These are phyloP conservation scores for Andrena fulva DNA, from an alignment of 2,888 invertebrate genomes.

Conservation along the genomic window DNA sequence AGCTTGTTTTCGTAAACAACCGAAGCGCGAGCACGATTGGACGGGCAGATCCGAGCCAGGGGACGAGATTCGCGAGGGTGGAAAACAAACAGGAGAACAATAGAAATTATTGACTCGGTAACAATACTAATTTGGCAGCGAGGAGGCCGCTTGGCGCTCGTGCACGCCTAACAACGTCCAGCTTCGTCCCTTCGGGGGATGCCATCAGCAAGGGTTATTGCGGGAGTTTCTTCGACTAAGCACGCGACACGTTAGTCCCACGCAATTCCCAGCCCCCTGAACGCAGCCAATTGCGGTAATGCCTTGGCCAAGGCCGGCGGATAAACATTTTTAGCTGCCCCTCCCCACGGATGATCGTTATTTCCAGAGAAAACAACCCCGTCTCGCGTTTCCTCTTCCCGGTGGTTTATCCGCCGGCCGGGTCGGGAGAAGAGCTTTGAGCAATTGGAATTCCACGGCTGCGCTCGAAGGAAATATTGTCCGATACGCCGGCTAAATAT, in stretches of 20 bases:
- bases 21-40: neutral
- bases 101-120: slow-evolving; percentile 52
- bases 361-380: slow-evolving; percentile 54
- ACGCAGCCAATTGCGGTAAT: slow-evolving; percentile 72
- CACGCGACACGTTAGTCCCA: slow-evolving; percentile 59
- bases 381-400: slow-evolving; percentile 25
- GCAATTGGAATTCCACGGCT: neutral
- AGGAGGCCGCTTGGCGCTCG: slow-evolving; percentile 23
- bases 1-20: slow-evolving; percentile 35
- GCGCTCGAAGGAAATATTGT: neutral
- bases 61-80: slow-evolving; percentile 24
- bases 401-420: neutral
- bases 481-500: slow-evolving; percentile 13
- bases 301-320: slow-evolving; percentile 44
- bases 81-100: slow-evolving; percentile 38
- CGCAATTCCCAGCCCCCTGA: slow-evolving; percentile 57
- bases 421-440: neutral
- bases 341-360: slow-evolving; percentile 55
- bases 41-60: neutral
- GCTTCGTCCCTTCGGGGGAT: slow-evolving; percentile 55
- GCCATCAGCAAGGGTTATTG: slow-evolving; percentile 67
- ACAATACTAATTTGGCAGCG: slow-evolving; percentile 62
- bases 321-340: slow-evolving; percentile 51
- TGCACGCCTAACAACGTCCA: slow-evolving; percentile 46
- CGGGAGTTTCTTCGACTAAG: slow-evolving; percentile 64